Conservation (phyloP, 2,113 vertebrate genomes). For the Chascanopsetta lugubris region DNA sequence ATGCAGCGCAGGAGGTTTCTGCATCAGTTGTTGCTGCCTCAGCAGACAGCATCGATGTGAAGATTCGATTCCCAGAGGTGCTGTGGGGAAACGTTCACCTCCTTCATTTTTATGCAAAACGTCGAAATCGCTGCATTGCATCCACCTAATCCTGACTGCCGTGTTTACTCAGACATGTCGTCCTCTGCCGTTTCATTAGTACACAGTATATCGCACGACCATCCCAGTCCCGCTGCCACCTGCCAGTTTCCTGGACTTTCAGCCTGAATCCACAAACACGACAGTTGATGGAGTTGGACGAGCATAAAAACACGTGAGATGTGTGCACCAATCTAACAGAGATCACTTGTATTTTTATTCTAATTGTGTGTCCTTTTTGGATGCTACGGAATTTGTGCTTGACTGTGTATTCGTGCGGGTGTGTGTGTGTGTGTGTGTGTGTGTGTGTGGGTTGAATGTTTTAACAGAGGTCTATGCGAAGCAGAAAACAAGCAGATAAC, state of each 20-base stretch:
- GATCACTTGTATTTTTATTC: slow-evolving; percentile 1
- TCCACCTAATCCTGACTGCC: slow-evolving; percentile 3
- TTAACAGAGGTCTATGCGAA: slow-evolving; percentile 29
- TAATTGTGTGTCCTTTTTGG: neutral
- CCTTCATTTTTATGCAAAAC: slow-evolving; percentile 7
- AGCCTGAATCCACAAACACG: slow-evolving; percentile 21
- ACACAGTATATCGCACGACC: slow-evolving; percentile 64
- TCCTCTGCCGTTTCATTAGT: slow-evolving; percentile 65
- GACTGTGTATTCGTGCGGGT: neutral
- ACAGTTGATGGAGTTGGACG: slow-evolving; percentile 17
- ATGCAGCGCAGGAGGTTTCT: slow-evolving; percentile 67
- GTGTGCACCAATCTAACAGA: slow-evolving; percentile 2
- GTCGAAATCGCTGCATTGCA: neutral
- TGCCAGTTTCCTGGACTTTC: slow-evolving; percentile 17
- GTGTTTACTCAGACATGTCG: slow-evolving; percentile 18
- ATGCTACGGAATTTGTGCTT: neutral
- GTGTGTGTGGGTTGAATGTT: slow-evolving; percentile 8
- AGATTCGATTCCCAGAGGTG: slow-evolving; percentile 78
- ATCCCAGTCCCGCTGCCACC: slow-evolving; percentile 57
- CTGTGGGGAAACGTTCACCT: neutral
- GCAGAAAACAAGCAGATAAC: slow-evolving; percentile 25
- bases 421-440: neutral
- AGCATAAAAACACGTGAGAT: slow-evolving; percentile 42
- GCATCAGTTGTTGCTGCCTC: slow-evolving; percentile 58
- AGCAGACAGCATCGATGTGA: slow-evolving; percentile 68